phyloP scores from a whole-genome alignment of 2,797 vertebrate species.

The Pseudochaenichthys georgianus region DNA sequence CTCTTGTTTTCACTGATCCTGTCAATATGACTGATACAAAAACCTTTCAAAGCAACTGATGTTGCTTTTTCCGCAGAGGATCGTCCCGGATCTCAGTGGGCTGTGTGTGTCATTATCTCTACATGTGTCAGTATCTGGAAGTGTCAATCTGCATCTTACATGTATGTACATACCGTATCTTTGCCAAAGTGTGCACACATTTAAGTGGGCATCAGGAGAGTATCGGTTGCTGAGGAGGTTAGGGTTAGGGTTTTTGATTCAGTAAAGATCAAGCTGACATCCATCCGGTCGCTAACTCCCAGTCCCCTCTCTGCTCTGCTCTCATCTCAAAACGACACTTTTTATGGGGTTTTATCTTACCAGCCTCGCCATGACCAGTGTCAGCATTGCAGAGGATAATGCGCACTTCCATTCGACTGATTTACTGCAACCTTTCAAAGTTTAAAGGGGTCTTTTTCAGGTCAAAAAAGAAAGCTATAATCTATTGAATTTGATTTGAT shows the following conservation, averaged over 20 bases:
- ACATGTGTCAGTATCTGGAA: slow-evolving; percentile 18
- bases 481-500: slow-evolving; percentile 12
- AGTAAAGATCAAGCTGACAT: slow-evolving; percentile 59
- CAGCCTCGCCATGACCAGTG: slow-evolving; percentile 40
- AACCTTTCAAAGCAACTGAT: slow-evolving; percentile 46
- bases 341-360: slow-evolving; percentile 60
- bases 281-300: slow-evolving; percentile 52
- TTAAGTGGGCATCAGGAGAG: slow-evolving; percentile 51
- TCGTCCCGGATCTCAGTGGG: slow-evolving; percentile 24
- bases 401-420: slow-evolving; percentile 28
- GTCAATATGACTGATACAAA: slow-evolving; percentile 56
- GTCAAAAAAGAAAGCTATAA: slow-evolving; percentile 27
- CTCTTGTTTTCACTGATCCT: slow-evolving; percentile 35
- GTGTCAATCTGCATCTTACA: not conserved
- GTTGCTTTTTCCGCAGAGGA: slow-evolving; percentile 32
- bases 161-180: slow-evolving; percentile 23
- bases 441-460: slow-evolving; percentile 32
- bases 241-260: slow-evolving; percentile 45
- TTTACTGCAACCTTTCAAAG: slow-evolving; percentile 48
- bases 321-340: slow-evolving; percentile 31
- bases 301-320: slow-evolving; percentile 21
- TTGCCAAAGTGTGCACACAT: slow-evolving; percentile 28
- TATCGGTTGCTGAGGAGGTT: slow-evolving; percentile 27
- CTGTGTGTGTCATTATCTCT: slow-evolving; percentile 38
- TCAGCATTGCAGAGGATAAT: slow-evolving; percentile 41